Evolutionary conservation across 2,888 invertebrate species (phyloP), one percentile per base, ranked within the genome.

Genomic region (Agriopis leucophaearia): DNA sequence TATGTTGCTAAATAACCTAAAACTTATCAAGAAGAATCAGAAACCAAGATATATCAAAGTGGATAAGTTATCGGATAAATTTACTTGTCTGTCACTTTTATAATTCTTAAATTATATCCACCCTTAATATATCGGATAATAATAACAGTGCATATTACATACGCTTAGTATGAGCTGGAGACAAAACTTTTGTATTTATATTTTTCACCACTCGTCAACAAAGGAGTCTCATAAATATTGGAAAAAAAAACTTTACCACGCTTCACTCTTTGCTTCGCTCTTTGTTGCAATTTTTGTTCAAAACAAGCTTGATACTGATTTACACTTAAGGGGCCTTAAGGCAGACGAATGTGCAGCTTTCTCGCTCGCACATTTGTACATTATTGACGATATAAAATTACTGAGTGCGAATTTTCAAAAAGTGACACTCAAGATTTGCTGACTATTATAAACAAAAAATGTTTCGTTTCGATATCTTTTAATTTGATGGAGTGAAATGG

Each of bases 171-270:
- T 59, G 58, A 48, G 66, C 62, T 61, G 48, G 51, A 63, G 55
- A 65, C 67, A 65, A 65, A 42, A 59, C 65, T 71, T 70, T 70
- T 71, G 67, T 70, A 52, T 60, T 45, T 12, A 44, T 64, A 64
- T 64, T 68, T 60, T 69, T 50, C 45, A 62, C 61, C 61, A 48
- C 36, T 48, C 54, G 13, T 45, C 58, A 60, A 75, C 72, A 74
- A 75, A 64, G 47, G 61, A 54, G 5, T 38, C 35, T 54, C 42
- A 73, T 73, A 68, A 74, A 75, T 75, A 75, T 74, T 72, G 68
- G 68, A 55, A 65, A 38, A 56, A 64, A 59, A 56, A 64, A 48
- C 15, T 40, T 59, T 69, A 36, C 16, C 35, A 61, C 64, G 63
- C 47, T 66, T 63, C 59, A 62, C 48, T 54, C 47, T 66, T 63